Evolutionary conservation across 2,888 invertebrate genomes (phyloP).

Genomic region (Cosmopolites sordidus): DNA sequence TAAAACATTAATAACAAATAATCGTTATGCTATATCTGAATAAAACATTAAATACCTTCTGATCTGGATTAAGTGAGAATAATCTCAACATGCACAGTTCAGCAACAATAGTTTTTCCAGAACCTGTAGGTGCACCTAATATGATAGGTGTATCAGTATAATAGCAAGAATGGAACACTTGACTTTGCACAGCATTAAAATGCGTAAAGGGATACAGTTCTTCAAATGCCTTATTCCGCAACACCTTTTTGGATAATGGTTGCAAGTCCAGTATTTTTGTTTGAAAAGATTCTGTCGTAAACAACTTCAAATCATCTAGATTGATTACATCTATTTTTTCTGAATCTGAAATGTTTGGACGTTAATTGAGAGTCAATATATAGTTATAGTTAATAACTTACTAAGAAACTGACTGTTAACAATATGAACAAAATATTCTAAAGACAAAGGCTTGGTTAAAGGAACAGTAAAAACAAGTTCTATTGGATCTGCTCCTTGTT

Average conservation of each 20-base stretch:
- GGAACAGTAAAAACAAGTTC: conserved; percentile 94
- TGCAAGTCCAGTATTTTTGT: conserved; percentile 76
- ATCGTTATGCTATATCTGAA: too few species aligned
- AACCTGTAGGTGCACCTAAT: conserved; percentile 92
- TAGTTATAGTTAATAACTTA: conserved; percentile 33
- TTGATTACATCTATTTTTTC: conserved; percentile 52
- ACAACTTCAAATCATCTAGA: conserved; percentile 35
- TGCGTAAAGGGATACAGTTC: conserved; percentile 85
- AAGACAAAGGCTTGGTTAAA: conserved; percentile 81
- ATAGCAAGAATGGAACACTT: conserved; percentile 94
- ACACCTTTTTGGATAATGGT: conserved; percentile 80
- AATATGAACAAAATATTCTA: conserved; percentile 85
- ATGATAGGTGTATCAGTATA: conserved; percentile 92
- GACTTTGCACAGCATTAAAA: conserved; percentile 98
- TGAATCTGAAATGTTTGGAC: conserved; percentile 51
- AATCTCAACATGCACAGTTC: conserved; percentile 95
- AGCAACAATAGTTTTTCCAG: conserved; percentile 97
- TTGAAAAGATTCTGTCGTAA: conserved; percentile 37
- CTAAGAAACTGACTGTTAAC: conserved; percentile 81
- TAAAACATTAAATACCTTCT: conserved; percentile 60
- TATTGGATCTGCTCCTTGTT: conserved; percentile 65
- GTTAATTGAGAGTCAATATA: too few species aligned
- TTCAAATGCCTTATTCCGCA: conserved; percentile 74
- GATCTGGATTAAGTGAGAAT: conserved; percentile 73
- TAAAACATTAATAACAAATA: conserved; percentile 41